Conservation (phyloP, 2,888 invertebrate species). For the Xestoiulus laeticollis region DNA sequence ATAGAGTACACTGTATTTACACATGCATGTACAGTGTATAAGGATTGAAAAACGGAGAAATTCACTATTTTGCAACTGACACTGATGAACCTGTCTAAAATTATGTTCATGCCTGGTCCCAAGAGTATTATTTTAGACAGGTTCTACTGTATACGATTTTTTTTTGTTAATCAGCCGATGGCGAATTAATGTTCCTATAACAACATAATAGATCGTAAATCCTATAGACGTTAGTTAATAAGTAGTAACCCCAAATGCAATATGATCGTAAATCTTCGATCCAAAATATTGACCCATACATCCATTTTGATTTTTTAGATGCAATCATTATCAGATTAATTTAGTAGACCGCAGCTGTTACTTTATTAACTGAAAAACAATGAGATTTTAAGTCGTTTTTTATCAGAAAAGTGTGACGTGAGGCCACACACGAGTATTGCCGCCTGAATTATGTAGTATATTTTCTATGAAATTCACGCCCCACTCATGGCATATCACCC, state of each 20-base stretch:
- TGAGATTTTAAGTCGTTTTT: neutral
- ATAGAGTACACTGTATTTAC: too few species aligned
- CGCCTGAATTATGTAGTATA: neutral
- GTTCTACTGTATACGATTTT: neutral
- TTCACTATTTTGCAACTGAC: too few species aligned
- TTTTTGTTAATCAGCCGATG: neutral
- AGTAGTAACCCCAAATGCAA: neutral
- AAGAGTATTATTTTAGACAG: too few species aligned
- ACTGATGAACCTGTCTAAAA: too few species aligned
- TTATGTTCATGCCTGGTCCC: too few species aligned
- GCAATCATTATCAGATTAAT: neutral
- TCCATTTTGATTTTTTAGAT: neutral
- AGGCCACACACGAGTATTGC: constrained; percentile 1
- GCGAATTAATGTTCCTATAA: neutral
- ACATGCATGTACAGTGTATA: too few species aligned
- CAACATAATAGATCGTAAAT: neutral
- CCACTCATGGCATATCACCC: neutral
- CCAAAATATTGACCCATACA: neutral
- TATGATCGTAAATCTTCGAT: neutral
- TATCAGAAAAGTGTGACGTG: neutral
- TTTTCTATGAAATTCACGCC: neutral
- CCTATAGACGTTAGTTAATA: neutral
- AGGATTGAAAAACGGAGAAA: too few species aligned
- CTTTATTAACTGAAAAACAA: neutral
- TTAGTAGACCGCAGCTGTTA: constrained; percentile 9